These are phyloP conservation scores for Tokudaia tokunoshimensis DNA, from an alignment of 2,797 vertebrate species.

Conservation along the genomic window DNA sequence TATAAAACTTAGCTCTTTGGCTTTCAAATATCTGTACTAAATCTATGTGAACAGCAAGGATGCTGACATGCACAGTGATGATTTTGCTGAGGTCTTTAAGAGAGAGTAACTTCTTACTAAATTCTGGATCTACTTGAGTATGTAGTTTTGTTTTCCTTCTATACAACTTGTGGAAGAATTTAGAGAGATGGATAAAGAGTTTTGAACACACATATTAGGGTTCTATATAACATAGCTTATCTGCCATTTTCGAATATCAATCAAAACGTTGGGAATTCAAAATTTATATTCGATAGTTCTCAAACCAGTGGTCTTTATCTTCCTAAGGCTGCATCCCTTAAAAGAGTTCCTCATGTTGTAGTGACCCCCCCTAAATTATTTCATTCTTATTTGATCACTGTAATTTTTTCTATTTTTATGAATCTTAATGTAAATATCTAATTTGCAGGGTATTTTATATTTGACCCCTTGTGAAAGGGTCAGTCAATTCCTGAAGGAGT, in stretches of 20 bases:
- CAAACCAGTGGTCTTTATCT: neutral
- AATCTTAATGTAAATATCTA: neutral
- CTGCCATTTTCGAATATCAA: neutral
- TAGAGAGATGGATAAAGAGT: neutral
- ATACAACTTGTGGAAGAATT: neutral
- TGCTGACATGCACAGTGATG: neutral
- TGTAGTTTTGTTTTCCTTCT: neutral
- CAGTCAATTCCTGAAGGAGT: neutral
- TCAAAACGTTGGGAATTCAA: neutral
- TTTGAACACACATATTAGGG: neutral
- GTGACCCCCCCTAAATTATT: neutral
- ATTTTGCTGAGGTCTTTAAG: neutral
- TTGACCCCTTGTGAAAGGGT: neutral
- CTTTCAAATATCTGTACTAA: constrained; percentile 15
- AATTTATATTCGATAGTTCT: constrained; percentile 41
- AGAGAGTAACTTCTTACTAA: neutral
- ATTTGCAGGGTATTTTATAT: neutral
- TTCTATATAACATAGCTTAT: neutral
- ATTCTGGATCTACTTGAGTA: neutral
- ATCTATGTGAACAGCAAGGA: neutral
- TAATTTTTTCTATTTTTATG: too few relatives aligned
- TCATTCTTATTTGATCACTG: neutral
- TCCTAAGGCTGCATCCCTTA: neutral
- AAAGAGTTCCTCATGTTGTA: neutral
- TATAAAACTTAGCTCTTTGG: neutral